Base-by-base conservation (phyloP, 2,888 invertebrate species). In the Patella pellucida region DNA sequence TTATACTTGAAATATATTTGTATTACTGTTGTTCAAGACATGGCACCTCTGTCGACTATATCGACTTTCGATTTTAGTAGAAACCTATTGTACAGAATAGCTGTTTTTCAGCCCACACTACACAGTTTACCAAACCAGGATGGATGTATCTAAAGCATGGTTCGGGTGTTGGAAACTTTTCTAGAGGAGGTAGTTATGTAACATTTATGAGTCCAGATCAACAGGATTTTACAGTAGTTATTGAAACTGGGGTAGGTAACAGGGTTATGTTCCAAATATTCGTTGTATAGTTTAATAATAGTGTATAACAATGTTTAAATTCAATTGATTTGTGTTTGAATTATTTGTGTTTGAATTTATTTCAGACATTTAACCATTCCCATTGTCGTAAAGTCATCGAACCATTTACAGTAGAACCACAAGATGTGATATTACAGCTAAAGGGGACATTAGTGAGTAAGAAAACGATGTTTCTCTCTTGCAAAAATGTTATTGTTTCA, bases 61-160 rank as follows among this genome's bases (percentile, higher is more conserved):
- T 9, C 41, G 41, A 41, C 41, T 41, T 9, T 41, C 41, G 41
- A 41, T 41, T 41, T 41, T 41, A 41, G 7, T 41, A 7, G 41
- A 7, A 41, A 41, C 7, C 0, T 41, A 41, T 41, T 41, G 0
- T 9, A 31, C 5, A 41, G 41, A 9, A 41, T 7, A 0, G 41
- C 41, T 9, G 12, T 14, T 62, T 62, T 19, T 23, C 23, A 62
- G 62, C 62, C 14, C 62, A 62, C 23, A 62, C 62, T 3, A 62
- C 62, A 62, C 62, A 62, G 62, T 62, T 62, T 23, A 62, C 62
- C 62, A 62, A 62, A 62, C 62, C 62, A 62, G 62, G 62, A 62
- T 62, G 62, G 62, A 23, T 62, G 19, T 62, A 62, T 62, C 14
- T 62, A 19, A 62, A 62, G 23, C 62, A 62, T 62, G 62, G 62